These are phyloP conservation scores for Nylanderia fulva DNA, from an alignment of 1,140 invertebrate species.

Conservation along the genomic window DNA sequence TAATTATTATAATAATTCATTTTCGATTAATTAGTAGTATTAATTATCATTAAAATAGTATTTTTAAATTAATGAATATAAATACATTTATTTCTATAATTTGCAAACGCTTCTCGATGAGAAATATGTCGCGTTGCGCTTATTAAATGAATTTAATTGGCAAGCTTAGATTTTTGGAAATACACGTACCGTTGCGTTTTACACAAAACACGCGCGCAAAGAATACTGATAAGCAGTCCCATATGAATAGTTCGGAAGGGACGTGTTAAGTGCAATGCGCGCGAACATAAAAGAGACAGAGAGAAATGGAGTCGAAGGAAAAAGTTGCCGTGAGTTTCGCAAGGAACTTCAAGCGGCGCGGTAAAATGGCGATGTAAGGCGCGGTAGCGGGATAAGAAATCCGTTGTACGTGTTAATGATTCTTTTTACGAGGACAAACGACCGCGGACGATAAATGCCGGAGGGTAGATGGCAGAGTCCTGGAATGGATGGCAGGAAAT, in stretches of 20 bases:
- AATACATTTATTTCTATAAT: too few species aligned
- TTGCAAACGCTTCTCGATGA: too few species aligned
- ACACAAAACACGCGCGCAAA: neutral
- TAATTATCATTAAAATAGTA: too few species aligned
- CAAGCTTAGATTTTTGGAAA: neutral
- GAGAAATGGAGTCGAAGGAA: constrained; percentile 37
- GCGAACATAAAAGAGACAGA: constrained; percentile 31
- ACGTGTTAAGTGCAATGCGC: neutral
- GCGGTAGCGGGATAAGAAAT: constrained; percentile 63
- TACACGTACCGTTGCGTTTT: neutral
- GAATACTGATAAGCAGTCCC: neutral
- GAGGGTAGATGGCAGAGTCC: neutral
- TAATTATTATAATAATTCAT: too few species aligned
- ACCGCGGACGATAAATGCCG: constrained; percentile 64
- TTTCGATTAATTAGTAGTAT: too few species aligned
- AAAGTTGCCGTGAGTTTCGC: constrained; percentile 30
- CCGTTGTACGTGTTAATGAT: constrained; percentile 72
- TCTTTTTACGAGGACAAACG: constrained; percentile 75
- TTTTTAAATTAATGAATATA: too few species aligned
- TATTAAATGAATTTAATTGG: constrained; percentile 2
- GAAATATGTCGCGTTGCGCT: too few species aligned
- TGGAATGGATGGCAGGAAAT: neutral
- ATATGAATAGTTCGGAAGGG: constrained; percentile 25
- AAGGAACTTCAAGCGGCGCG: neutral
- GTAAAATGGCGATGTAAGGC: constrained; percentile 16